Percentiles rank a stretch among this genome's conserved stretches.
These are phyloP conservation scores for Microctenopoma stevenorrisi DNA, from an alignment of 2,797 vertebrate species.

Conservation along the genomic window DNA sequence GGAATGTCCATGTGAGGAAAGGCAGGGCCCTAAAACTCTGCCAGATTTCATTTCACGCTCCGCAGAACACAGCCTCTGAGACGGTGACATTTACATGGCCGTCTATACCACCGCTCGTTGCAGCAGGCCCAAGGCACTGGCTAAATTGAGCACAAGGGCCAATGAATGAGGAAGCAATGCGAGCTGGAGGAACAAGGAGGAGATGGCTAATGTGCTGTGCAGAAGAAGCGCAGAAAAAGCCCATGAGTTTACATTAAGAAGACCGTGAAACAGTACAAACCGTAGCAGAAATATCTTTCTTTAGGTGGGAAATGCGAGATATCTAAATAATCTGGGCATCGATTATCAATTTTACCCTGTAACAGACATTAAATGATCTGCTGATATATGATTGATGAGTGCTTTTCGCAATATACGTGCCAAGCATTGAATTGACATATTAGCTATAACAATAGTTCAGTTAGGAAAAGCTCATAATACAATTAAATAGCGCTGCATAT, in stretches of 20 bases:
- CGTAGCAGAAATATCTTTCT: conserved; percentile 14
- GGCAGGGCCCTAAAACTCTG: conserved; percentile 87
- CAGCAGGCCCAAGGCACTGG: conserved; percentile 83
- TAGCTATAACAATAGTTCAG: conserved; percentile 16
- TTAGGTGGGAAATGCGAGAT: conserved; percentile 1
- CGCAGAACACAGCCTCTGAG: conserved; percentile 86
- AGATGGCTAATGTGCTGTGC: conserved; percentile 52
- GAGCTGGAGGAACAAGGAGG: conserved; percentile 53
- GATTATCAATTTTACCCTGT: conserved; percentile 19
- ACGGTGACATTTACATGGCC: conserved; percentile 88
- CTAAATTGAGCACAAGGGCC: conserved; percentile 82
- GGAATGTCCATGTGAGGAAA: conserved; percentile 78
- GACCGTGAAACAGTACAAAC: conserved; percentile 8
- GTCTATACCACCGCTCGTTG: conserved; percentile 80
- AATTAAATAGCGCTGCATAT: conserved; percentile 14
- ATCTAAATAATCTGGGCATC: conserved; percentile 29
- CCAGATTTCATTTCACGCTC: conserved; percentile 93
- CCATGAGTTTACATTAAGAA: conserved; percentile 20
- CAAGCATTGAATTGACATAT: conserved; percentile 2
- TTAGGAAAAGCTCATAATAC: conserved; percentile 22
- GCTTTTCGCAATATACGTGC: conserved; percentile 25
- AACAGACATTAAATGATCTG: neutral
- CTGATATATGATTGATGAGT: neutral
- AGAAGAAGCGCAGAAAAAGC: conserved; percentile 26
- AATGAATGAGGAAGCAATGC: conserved; percentile 69